Percentiles rank a stretch among this genome's conserved stretches.
Evolutionary conservation across 1,140 invertebrate species (phyloP).

Genomic region (Saccostrea cuccullata): DNA sequence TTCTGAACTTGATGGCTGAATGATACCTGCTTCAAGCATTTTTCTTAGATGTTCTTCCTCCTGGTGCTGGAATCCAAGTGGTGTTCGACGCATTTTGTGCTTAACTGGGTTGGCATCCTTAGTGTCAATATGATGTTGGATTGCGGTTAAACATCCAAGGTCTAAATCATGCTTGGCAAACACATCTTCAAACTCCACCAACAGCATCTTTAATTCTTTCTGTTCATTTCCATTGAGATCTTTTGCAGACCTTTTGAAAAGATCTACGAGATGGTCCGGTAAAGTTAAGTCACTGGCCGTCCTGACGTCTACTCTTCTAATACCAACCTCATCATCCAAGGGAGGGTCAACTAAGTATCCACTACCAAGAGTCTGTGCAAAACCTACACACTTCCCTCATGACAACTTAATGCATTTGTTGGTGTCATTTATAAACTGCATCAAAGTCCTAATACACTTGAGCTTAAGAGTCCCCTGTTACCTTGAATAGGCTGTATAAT

Average conservation of each 20-base stretch:
- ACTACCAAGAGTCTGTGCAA: not conserved
- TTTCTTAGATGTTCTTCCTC: slow-evolving; percentile 50
- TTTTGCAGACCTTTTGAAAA: not conserved
- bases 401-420: not conserved
- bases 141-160: slow-evolving; percentile 49
- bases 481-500: not conserved
- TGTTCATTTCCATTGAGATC: not conserved
- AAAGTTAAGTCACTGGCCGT: not conserved
- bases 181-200: slow-evolving; percentile 51
- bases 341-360: not conserved
- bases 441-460: not conserved
- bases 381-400: not conserved
- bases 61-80: slow-evolving; percentile 47
- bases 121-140: slow-evolving; percentile 57
- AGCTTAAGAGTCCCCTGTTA: not conserved
- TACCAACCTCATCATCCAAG: not conserved
- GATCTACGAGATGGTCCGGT: not conserved
- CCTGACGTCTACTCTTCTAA: not conserved
- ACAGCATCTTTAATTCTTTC: not conserved
- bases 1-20: slow-evolving; percentile 46
- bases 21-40: slow-evolving; percentile 57
- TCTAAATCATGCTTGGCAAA: slow-evolving; percentile 60
- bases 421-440: not conserved
- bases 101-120: slow-evolving; percentile 40
- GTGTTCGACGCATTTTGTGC: slow-evolving; percentile 40